Base-by-base conservation (phyloP, 2,113 vertebrate genomes). In the Catharus fuscescens region DNA sequence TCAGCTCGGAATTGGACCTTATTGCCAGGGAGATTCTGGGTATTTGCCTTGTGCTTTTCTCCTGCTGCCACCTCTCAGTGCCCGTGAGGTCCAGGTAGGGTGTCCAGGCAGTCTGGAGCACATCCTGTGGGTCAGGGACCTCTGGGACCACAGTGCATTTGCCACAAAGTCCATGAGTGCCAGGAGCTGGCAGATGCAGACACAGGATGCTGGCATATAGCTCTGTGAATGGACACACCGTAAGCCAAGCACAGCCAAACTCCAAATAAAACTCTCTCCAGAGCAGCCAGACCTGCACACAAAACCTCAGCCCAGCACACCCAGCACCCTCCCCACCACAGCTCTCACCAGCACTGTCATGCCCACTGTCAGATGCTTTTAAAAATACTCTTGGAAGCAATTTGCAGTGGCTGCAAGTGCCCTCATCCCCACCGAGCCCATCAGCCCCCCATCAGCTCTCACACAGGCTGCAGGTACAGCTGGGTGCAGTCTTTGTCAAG, bases 201-300 rank as follows among this genome's bases (percentile, higher is more conserved):
- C 1, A 2, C 23, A 59, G 59, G 18, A 36, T 38, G 15, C 66
- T 8, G 26, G 18, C 16, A 18, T 9, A 3, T 3, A 6, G 29
- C 45, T n/a, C 47, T 62, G 18, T 6, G 1, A 44, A 17, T 0
- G 16, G 29, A 21, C 66, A 40, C 47, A 34, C 48, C 1, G 0
- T 8, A 44, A 66, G 28, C 60, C 1, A 2, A 59, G 36, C 52
- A 52, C 28, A 38, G 44, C 60, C 18, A 2, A 77, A 29, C 32
- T 26, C 31, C 32, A 29, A 57, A 72, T 12, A 25, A 20, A 44
- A 11, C 18, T 20, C 19, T 32, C 5, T 48, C 40, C 38, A 28
- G 66, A 60, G 81, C 81, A 65, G 50, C 81, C 54, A 44, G 73
- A 69, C 13, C n/a, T 16, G 0, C 4, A 4, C n/a, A n/a, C n/a